phyloP scores from a whole-genome alignment of 2,888 invertebrate species.

The Erpobdella octoculata region DNA sequence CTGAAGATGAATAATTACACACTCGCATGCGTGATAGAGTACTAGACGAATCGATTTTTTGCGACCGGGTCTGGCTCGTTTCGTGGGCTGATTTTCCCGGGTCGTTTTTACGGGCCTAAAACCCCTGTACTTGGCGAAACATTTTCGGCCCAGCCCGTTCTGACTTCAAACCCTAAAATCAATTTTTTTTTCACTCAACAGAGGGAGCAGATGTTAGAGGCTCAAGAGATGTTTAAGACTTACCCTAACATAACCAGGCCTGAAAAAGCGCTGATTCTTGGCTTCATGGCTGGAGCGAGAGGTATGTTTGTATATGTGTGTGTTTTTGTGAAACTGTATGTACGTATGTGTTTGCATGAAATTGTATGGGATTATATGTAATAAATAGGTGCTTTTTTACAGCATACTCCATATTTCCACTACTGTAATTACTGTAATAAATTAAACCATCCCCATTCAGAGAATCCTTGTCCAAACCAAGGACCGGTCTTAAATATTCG shows the following conservation, averaged over 20 bases:
- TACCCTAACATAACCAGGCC: slow-evolving; percentile 91
- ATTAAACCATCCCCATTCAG: slow-evolving; percentile 53
- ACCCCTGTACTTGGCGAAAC: neutral
- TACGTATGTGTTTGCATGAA: neutral
- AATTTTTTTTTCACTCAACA: slow-evolving; percentile 49
- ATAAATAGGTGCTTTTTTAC: neutral
- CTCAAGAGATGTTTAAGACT: slow-evolving; percentile 91
- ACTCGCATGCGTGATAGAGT: no score
- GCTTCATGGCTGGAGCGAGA: slow-evolving; percentile 96
- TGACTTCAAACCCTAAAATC: no score
- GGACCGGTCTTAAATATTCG: slow-evolving; percentile 94
- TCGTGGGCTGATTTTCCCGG: no score
- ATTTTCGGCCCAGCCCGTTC: neutral
- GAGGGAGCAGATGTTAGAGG: slow-evolving; percentile 91
- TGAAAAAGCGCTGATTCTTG: slow-evolving; percentile 90
- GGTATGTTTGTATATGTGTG: slow-evolving; percentile 55
- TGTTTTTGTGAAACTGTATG: no score
- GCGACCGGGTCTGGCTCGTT: no score
- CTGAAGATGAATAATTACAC: no score
- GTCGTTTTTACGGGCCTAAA: neutral
- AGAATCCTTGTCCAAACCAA: slow-evolving; percentile 92
- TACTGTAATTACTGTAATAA: neutral
- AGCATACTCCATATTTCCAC: neutral
- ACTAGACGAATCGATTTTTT: no score
- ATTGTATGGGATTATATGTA: neutral